phyloP scores from a whole-genome alignment of 2,888 invertebrate species.

The Meghimatium bilineatum region DNA sequence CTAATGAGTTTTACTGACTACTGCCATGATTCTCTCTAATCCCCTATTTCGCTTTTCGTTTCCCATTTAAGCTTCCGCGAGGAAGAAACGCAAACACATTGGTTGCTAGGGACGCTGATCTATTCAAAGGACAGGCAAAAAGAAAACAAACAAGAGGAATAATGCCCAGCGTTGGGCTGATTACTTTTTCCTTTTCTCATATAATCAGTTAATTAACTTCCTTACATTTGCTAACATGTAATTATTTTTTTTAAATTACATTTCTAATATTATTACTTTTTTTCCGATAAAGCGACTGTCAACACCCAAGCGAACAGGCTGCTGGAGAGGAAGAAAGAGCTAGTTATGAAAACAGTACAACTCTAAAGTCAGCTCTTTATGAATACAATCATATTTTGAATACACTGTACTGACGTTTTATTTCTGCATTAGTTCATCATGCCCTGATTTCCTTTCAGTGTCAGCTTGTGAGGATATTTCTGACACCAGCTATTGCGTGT shows the following conservation, averaged over 20 bases:
- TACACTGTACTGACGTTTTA: no score
- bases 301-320: no score
- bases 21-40: constrained; percentile 31
- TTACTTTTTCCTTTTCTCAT: background rate
- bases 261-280: background rate
- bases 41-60: constrained; percentile 9
- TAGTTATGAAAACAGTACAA: no score
- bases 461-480: no score
- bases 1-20: constrained; percentile 37
- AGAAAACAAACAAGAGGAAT: background rate
- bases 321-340: no score
- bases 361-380: no score
- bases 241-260: background rate
- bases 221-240: background rate
- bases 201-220: background rate
- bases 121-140: background rate
- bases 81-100: background rate
- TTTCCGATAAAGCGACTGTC: no score
- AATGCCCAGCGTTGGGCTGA: background rate
- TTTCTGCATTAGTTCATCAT: no score
- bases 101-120: background rate
- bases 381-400: no score
- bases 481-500: no score
- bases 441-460: no score
- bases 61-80: background rate